Conservation (phyloP, 2,888 invertebrate genomes). For the Chydorus sphaericus region DNA sequence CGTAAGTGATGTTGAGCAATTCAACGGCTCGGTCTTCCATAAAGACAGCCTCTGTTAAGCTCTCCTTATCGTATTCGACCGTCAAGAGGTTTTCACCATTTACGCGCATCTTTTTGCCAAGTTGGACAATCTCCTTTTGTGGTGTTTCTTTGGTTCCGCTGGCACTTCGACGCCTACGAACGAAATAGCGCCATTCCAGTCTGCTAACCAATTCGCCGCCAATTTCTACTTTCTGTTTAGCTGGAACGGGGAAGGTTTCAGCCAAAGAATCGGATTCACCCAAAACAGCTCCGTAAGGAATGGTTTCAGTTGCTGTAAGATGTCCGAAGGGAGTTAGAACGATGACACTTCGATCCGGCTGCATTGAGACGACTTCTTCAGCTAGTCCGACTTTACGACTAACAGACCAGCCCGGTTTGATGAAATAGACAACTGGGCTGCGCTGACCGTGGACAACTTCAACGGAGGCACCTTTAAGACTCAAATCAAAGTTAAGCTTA, state of each 20-base stretch:
- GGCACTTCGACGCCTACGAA: slow-evolving; percentile 51
- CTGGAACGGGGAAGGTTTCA: slow-evolving; percentile 80
- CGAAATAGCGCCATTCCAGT: slow-evolving; percentile 90
- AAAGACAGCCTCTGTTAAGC: slow-evolving; percentile 69
- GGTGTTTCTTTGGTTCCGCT: slow-evolving; percentile 21
- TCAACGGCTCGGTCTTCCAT: slow-evolving; percentile 68
- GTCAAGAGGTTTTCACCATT: slow-evolving; percentile 84
- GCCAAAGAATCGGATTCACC: slow-evolving; percentile 77
- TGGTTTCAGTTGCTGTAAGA: slow-evolving; percentile 72
- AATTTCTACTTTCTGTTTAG: slow-evolving; percentile 76
- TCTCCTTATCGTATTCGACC: slow-evolving; percentile 77
- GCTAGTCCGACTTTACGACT: slow-evolving; percentile 62
- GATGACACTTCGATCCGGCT: slow-evolving; percentile 68
- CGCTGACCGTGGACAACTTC: slow-evolving; percentile 67
- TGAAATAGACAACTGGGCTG: slow-evolving; percentile 67
- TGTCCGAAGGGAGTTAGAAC: slow-evolving; percentile 75
- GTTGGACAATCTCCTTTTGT: slow-evolving; percentile 43
- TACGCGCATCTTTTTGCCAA: slow-evolving; percentile 68
- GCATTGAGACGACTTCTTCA: slow-evolving; percentile 61
- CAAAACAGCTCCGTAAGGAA: slow-evolving; percentile 65
- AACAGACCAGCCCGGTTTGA: slow-evolving; percentile 65
- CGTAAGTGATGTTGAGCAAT: slow-evolving; percentile 71
- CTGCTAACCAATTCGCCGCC: slow-evolving; percentile 80
- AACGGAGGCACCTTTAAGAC: slow-evolving; percentile 75
- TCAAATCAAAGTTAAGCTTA: slow-evolving; percentile 73